phyloP scores from a whole-genome alignment of 2,113 vertebrate species.

The Alosa alosa region DNA sequence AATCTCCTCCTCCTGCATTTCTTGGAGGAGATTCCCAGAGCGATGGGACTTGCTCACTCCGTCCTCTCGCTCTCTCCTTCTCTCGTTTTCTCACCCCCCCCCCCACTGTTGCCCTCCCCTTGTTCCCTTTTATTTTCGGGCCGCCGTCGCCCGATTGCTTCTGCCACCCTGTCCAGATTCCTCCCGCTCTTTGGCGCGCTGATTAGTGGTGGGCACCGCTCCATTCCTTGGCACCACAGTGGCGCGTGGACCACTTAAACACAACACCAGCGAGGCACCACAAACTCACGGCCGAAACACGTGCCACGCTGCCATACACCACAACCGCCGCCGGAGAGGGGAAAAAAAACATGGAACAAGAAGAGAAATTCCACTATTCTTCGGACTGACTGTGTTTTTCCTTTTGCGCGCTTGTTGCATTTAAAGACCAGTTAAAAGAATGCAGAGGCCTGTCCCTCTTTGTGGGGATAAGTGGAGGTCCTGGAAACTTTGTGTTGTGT shows the following conservation, averaged over 20 bases:
- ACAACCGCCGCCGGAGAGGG: conserved; percentile 25
- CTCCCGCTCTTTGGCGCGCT: background rate
- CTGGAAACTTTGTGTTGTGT: background rate
- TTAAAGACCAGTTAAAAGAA: conserved; percentile 39
- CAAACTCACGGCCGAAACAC: conserved; percentile 32
- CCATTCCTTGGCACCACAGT: conserved; percentile 30
- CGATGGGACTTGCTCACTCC: background rate
- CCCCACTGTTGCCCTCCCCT: background rate
- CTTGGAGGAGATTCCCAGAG: background rate
- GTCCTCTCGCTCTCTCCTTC: background rate
- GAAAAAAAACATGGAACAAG: conserved; percentile 2
- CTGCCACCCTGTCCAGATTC: conserved; percentile 9
- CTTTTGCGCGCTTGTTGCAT: conserved; percentile 33
- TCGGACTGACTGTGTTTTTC: conserved; percentile 38
- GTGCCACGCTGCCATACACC: conserved; percentile 33
- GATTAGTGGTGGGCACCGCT: background rate
- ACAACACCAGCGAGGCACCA: conserved; percentile 8
- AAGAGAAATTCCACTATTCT: conserved; percentile 33
- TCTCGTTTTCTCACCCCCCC: background rate
- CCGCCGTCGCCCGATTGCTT: background rate
- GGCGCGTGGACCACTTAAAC: conserved; percentile 33
- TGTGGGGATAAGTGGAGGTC: conserved; percentile 1
- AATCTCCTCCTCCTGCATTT: background rate
- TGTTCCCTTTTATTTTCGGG: background rate
- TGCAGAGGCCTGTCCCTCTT: conserved; percentile 27